Percentiles rank a stretch among this genome's conserved stretches.
Evolutionary conservation across 1,140 invertebrate genomes (phyloP).

Genomic region (Arctopsyche grandis): DNA sequence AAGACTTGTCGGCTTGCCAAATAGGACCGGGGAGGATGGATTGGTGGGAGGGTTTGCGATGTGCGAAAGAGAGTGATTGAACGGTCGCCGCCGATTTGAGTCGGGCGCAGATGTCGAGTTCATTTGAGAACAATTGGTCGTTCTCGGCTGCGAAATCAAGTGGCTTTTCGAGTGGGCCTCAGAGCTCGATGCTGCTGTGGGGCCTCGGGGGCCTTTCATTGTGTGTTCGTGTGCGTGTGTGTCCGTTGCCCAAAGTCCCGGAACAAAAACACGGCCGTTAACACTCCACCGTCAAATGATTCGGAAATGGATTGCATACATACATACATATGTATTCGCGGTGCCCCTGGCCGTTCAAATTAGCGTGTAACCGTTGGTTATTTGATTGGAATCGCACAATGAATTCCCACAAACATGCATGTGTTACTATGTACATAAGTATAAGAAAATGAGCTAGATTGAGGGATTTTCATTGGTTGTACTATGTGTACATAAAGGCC

Average conservation of each 20-base stretch:
- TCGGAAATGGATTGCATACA: slow-evolving; percentile 42
- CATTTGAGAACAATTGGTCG: slow-evolving; percentile 24
- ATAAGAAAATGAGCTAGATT: too few relatives aligned
- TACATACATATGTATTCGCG: neutral
- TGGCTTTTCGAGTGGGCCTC: slow-evolving; percentile 24
- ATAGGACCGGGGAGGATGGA: too few relatives aligned
- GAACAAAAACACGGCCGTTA: slow-evolving; percentile 53
- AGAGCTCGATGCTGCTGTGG: slow-evolving; percentile 6
- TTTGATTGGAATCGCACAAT: too few relatives aligned
- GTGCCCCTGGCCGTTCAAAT: neutral
- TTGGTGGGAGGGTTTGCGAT: neutral
- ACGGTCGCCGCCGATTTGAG: neutral
- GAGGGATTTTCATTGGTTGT: too few relatives aligned
- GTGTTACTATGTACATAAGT: too few relatives aligned
- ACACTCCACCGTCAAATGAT: slow-evolving; percentile 46
- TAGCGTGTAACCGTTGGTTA: neutral
- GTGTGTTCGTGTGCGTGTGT: neutral
- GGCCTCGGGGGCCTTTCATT: slow-evolving; percentile 33
- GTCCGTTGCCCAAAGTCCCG: slow-evolving; percentile 11
- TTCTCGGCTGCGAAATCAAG: slow-evolving; percentile 39
- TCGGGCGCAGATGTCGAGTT: slow-evolving; percentile 44
- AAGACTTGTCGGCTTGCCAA: too few relatives aligned
- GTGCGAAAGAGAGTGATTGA: neutral
- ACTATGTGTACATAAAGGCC: too few relatives aligned
- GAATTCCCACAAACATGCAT: too few relatives aligned